Conservation (phyloP, 1,140 invertebrate species). For the Hestina assimilis region DNA sequence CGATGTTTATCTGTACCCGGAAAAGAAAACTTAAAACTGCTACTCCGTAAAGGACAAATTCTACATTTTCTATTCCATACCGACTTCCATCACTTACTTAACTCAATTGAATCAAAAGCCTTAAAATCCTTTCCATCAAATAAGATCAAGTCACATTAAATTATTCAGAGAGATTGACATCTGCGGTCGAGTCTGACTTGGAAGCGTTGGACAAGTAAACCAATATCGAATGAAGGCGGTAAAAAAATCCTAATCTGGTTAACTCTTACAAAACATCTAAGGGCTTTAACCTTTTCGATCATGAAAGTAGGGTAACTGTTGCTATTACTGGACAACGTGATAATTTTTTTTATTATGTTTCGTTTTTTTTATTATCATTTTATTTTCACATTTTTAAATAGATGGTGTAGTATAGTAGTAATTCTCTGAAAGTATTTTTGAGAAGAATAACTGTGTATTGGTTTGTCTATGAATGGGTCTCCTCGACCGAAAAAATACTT, state of each 20-base stretch:
- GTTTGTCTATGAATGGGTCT: too few relatives aligned
- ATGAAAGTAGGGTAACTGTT: conserved; percentile 26
- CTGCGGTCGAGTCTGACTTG: not conserved
- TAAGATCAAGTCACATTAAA: not conserved
- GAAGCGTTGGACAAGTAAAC: conserved; percentile 9
- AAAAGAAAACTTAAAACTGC: too few relatives aligned
- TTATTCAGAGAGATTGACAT: not conserved
- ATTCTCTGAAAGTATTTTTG: too few relatives aligned
- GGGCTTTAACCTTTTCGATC: conserved; percentile 35
- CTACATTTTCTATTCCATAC: too few relatives aligned
- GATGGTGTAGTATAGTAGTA: not conserved
- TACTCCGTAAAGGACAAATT: too few relatives aligned
- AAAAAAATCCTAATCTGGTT: conserved; percentile 53
- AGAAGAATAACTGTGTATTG: too few relatives aligned
- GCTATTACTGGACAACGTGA: not conserved
- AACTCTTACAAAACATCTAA: conserved; percentile 39
- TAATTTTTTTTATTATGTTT: not conserved
- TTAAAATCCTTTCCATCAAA: not conserved
- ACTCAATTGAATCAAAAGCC: too few relatives aligned
- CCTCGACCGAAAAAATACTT: too few relatives aligned
- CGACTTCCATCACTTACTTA: too few relatives aligned
- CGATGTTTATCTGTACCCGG: too few relatives aligned
- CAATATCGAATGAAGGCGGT: conserved; percentile 29
- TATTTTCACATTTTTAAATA: not conserved
- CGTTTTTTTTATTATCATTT: not conserved